Evolutionary conservation across 37 sponge, comb jelly and placozoan genomes (phyloP), one percentile per base, ranked within the genome.

Genomic region (Chondrilla cf. caribensis): DNA sequence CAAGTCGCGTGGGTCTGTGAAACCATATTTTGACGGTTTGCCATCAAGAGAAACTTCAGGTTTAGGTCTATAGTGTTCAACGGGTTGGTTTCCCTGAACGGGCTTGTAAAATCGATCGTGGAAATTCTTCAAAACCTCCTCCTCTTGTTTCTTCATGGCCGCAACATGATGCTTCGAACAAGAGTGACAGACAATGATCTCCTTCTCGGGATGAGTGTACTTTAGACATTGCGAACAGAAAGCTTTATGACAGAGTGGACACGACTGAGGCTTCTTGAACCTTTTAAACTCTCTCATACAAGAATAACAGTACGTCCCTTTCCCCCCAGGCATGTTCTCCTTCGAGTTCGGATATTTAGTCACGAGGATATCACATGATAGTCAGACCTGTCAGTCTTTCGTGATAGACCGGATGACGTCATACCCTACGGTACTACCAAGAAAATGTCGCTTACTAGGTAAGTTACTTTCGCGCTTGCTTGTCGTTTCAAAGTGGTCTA

Each of bases 281-380:
- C 79, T 80, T 42, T 88, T 92, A 70, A 84, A 89, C 51, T 88
- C 86, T 73, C 72, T 84, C 37, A 80, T 86, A 83, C 93, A 92
- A 37, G 76, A 73, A 39, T 73, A 73, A 37, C 76, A 73, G 3
- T 22, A 43, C 76, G 41, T 73, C 40, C 39, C 41, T 39, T 1
- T 47, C 11, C 51, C 51, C 11, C 51, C 51, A 47, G 51, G 51
- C 51, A 47, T 47, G 6, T 47, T 47, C 51, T 47, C 11, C 51
- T 47, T 47, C 51, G 51, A 11, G 51, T n/a, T n/a, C 70, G 70
- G 31, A 21, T 36, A 55, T 55, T 33, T 15, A 25, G 0, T 37
- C 41, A 73, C 41, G 44, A 25, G 24, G 1, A 6, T 38, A 40
- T 39, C 76, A 40, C 43, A 40, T 38, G 40, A 70, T 31, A 35